Evolutionary conservation across 2,113 vertebrate species (phyloP).

Genomic region (Syngnathoides biaculeatus): DNA sequence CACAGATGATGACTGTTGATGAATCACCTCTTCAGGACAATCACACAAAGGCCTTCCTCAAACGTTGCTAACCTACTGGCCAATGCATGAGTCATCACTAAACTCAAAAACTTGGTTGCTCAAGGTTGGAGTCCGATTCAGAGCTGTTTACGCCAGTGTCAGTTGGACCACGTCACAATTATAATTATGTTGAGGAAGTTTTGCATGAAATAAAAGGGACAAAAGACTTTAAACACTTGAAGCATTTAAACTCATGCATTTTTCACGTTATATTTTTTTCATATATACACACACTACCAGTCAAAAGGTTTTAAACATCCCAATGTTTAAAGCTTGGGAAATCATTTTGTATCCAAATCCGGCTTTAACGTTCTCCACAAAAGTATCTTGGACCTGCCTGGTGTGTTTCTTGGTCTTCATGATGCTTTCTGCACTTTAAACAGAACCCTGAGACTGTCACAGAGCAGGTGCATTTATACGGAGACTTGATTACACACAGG

Average conservation of each 20-base stretch:
- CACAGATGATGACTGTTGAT: constrained; percentile 21
- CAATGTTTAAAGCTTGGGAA: too few relatives aligned
- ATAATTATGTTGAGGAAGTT: neutral
- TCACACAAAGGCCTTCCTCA: neutral
- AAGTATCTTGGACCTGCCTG: too few relatives aligned
- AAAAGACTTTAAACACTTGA: neutral
- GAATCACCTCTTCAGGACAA: constrained; percentile 41
- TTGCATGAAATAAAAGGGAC: neutral
- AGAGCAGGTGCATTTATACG: too few relatives aligned
- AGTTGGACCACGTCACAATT: neutral
- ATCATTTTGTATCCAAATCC: too few relatives aligned
- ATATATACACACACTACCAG: too few relatives aligned
- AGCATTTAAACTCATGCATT: neutral
- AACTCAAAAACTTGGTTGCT: constrained; percentile 9
- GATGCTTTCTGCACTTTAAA: too few relatives aligned
- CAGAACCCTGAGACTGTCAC: too few relatives aligned
- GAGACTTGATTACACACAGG: too few relatives aligned
- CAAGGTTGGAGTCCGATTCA: neutral
- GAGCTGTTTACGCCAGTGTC: neutral
- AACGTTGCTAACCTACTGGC: constrained; percentile 10
- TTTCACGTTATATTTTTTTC: neutral
- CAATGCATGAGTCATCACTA: neutral
- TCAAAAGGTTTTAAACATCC: too few relatives aligned
- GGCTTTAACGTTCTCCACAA: too few relatives aligned
- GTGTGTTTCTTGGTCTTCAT: too few relatives aligned